These are phyloP conservation scores for Malacoraja senta DNA, from an alignment of 2,797 vertebrate species.

Conservation along the genomic window DNA sequence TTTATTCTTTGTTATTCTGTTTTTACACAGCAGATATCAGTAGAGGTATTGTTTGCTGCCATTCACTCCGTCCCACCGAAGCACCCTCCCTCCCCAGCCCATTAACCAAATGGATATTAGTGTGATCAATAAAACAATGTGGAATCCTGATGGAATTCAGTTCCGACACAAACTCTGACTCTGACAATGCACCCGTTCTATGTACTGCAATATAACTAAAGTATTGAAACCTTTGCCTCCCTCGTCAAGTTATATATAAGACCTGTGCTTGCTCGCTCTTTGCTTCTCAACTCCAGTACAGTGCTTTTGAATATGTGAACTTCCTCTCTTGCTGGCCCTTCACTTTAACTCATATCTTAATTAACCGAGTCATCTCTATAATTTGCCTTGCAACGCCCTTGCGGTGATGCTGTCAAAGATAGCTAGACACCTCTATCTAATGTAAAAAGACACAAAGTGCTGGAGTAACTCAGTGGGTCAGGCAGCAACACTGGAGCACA, in stretches of 20 bases:
- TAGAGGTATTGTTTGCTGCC: background rate
- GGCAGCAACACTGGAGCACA: too few species aligned
- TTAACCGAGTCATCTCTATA: background rate
- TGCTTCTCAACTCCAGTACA: background rate
- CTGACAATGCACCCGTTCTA: background rate
- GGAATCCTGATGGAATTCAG: background rate
- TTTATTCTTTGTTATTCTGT: background rate
- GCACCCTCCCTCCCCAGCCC: background rate
- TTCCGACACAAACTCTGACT: background rate
- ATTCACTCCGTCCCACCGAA: too few species aligned
- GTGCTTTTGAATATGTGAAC: background rate
- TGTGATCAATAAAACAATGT: background rate
- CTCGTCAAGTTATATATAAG: background rate
- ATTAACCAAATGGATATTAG: background rate
- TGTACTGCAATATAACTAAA: background rate
- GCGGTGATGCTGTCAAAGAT: too few species aligned
- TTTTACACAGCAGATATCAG: background rate
- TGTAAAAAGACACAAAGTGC: too few species aligned
- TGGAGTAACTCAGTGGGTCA: too few species aligned
- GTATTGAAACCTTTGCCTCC: background rate
- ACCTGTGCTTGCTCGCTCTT: background rate
- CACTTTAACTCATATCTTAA: background rate
- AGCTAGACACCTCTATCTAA: too few species aligned
- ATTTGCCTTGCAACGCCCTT: background rate
- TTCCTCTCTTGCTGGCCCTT: background rate